phyloP scores from a whole-genome alignment of 2,113 vertebrate species.

The Cephalopholis sonnerati region DNA sequence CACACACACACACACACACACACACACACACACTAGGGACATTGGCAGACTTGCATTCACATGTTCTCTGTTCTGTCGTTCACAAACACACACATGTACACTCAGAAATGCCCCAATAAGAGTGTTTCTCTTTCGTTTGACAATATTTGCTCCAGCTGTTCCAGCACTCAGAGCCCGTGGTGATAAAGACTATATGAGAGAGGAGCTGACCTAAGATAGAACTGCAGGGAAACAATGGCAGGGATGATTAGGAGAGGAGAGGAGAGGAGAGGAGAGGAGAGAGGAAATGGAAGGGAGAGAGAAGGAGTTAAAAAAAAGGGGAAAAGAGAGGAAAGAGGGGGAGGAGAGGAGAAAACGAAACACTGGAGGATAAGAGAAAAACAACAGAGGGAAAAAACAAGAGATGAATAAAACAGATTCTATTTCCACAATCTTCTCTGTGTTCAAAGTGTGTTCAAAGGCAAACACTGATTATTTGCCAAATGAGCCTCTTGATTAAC shows the following conservation, averaged over 20 bases:
- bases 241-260: conserved; percentile 29
- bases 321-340: not conserved
- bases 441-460: conserved; percentile 55
- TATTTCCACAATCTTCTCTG: conserved; percentile 23
- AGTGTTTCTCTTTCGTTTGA: conserved; percentile 46
- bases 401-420: conserved; percentile 11
- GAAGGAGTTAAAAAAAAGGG: no score
- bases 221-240: conserved; percentile 33
- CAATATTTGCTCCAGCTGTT: conserved; percentile 69
- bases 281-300: fast-evolving
- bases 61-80: conserved; percentile 34
- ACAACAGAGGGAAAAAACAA: not conserved
- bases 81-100: conserved; percentile 25
- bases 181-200: conserved; percentile 29
- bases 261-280: not conserved
- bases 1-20: conserved; percentile 18
- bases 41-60: conserved; percentile 38
- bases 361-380: not conserved
- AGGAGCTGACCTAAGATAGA: conserved; percentile 20
- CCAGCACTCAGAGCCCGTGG: conserved; percentile 35
- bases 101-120: conserved; percentile 42
- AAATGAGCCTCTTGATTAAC: conserved; percentile 73
- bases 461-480: conserved; percentile 58
- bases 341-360: not conserved
- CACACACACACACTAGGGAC: conserved; percentile 24